These are phyloP conservation scores for Balaeniceps rex DNA, from an alignment of 2,113 vertebrate species.

Conservation along the genomic window DNA sequence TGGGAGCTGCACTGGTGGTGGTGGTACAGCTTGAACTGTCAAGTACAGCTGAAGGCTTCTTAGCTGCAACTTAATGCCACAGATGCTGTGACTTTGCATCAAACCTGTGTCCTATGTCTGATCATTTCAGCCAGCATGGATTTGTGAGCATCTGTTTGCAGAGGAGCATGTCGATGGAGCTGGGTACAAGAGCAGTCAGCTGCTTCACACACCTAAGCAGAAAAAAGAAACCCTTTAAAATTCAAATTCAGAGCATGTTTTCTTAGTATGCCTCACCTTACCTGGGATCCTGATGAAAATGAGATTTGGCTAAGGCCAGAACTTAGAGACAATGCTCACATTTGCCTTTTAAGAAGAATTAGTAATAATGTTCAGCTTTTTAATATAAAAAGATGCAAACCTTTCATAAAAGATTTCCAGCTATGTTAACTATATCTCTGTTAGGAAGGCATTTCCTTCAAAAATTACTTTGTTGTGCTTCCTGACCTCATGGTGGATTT, in stretches of 20 bases:
- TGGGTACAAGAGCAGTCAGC: no score
- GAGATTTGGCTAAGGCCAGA: not conserved
- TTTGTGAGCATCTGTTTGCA: not conserved
- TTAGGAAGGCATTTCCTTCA: not conserved
- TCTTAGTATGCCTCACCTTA: not conserved
- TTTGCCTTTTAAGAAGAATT: not conserved
- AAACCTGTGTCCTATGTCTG: not conserved
- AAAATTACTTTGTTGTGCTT: not conserved
- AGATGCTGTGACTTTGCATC: not conserved
- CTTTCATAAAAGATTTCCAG: not conserved
- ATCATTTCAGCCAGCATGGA: not conserved
- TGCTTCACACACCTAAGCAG: not conserved
- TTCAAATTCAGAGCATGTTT: not conserved
- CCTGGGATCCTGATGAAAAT: not conserved
- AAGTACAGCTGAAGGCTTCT: not conserved
- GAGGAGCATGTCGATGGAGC: not conserved
- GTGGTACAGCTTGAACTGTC: not conserved
- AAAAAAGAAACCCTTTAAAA: not conserved
- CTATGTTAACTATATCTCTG: not conserved
- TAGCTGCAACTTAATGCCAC: not conserved
- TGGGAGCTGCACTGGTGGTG: accelerated
- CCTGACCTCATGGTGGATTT: not conserved
- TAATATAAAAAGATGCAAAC: not conserved
- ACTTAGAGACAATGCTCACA: not conserved
- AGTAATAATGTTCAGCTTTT: not conserved